phyloP scores from a whole-genome alignment of 2,113 vertebrate species.

The Lepus americanus region DNA sequence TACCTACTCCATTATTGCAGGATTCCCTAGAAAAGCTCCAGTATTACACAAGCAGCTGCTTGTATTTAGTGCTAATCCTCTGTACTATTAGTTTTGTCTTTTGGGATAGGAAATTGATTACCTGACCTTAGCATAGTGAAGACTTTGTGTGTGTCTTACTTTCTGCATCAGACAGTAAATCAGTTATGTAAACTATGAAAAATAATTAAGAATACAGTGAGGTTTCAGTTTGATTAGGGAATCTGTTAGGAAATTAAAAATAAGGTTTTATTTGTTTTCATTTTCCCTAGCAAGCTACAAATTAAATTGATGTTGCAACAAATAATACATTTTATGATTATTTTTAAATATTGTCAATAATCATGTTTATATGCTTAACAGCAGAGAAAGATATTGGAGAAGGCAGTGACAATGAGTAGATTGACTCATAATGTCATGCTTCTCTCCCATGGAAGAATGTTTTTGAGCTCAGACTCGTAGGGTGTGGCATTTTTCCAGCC shows the following conservation, averaged over 20 bases:
- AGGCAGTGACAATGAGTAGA: not conserved
- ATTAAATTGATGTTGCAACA: not conserved
- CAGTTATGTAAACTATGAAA: constrained; percentile 71
- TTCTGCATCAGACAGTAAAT: constrained; percentile 67
- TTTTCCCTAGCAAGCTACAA: not conserved
- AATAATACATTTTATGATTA: not conserved
- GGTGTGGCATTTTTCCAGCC: not conserved
- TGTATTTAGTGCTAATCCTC: constrained; percentile 81
- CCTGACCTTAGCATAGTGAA: constrained; percentile 77
- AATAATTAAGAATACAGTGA: constrained; percentile 71
- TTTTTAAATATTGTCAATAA: not conserved
- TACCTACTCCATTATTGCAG: constrained; percentile 64
- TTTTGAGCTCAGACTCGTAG: not conserved
- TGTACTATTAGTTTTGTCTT: constrained; percentile 81
- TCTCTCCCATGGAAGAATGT: not conserved
- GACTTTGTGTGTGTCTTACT: constrained; percentile 55
- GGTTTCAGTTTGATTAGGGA: constrained; percentile 48
- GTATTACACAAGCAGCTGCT: constrained; percentile 80
- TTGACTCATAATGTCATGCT: not conserved
- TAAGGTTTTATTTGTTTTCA: not conserved
- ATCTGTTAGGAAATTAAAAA: not conserved
- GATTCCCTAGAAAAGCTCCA: constrained; percentile 69
- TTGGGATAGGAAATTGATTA: constrained; percentile 83
- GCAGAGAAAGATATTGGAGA: not conserved
- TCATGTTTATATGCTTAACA: not conserved